Percentiles rank a stretch among this genome's conserved stretches.
Evolutionary conservation across 2,888 invertebrate genomes (phyloP).

Genomic region (Tetranychus piercei): DNA sequence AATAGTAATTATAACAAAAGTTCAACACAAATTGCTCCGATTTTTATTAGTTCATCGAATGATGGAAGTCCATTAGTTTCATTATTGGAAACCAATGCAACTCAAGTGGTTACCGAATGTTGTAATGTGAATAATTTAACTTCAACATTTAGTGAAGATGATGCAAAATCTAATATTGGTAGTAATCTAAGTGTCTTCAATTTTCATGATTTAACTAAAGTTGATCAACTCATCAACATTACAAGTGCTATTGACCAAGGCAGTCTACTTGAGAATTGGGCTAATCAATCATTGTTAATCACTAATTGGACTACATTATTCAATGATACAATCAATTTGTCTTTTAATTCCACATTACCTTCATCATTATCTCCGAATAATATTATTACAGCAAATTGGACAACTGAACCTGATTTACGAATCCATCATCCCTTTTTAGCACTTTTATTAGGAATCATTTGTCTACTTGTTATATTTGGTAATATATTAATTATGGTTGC

Average conservation of each 20-base stretch:
- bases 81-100: too few species aligned
- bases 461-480: conserved; percentile 78
- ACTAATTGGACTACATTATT: not conserved
- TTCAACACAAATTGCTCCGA: too few species aligned
- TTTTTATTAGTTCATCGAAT: too few species aligned
- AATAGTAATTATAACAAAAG: too few species aligned
- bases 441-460: conserved; percentile 54
- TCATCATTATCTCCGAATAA: not conserved
- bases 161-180: not conserved
- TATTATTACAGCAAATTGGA: not conserved
- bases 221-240: not conserved
- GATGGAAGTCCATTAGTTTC: too few species aligned
- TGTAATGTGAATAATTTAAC: too few species aligned
- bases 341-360: not conserved
- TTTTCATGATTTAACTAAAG: not conserved
- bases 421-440: conserved; percentile 11
- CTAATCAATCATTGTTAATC: not conserved
- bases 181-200: not conserved
- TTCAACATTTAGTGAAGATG: not conserved
- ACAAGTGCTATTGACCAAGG: not conserved
- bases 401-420: conserved; percentile 7
- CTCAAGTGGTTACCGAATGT: too few species aligned
- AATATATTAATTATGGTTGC: conserved; percentile 85
- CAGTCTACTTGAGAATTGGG: not conserved
- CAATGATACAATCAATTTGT: not conserved